phyloP scores from a whole-genome alignment of 2,797 vertebrate species.

The Coreius guichenoti region DNA sequence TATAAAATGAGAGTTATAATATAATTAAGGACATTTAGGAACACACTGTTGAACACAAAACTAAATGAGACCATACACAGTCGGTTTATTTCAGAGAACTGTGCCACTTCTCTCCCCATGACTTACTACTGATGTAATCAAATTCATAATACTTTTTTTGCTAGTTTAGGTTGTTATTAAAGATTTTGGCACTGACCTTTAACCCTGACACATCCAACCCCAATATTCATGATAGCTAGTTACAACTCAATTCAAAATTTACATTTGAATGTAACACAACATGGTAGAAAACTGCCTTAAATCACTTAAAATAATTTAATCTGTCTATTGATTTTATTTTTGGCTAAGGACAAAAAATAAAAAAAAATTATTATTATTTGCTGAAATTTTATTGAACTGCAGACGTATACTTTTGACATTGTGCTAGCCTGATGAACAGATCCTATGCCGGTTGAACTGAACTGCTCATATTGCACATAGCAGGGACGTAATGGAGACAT shows the following conservation, averaged over 20 bases:
- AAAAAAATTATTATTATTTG: background rate
- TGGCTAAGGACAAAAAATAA: background rate
- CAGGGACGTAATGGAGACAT: conserved; percentile 16
- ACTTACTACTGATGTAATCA: background rate
- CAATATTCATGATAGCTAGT: background rate
- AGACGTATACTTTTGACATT: background rate
- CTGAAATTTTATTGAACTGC: background rate
- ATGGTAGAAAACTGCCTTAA: background rate
- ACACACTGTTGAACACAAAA: background rate
- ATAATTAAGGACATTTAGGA: background rate
- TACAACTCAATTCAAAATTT: background rate
- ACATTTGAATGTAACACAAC: background rate
- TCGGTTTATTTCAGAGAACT: background rate
- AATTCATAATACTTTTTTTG: background rate
- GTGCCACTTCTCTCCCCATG: background rate
- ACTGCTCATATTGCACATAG: conserved; percentile 11
- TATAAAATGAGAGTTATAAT: background rate
- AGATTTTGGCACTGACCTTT: background rate
- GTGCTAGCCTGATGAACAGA: background rate
- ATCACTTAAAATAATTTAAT: background rate
- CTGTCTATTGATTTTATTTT: background rate
- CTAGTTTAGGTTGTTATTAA: background rate
- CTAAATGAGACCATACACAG: background rate
- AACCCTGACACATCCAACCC: background rate
- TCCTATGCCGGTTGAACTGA: conserved; percentile 1